Evolutionary conservation across 2,888 invertebrate species (phyloP).

Genomic region (Nomada fucata): DNA sequence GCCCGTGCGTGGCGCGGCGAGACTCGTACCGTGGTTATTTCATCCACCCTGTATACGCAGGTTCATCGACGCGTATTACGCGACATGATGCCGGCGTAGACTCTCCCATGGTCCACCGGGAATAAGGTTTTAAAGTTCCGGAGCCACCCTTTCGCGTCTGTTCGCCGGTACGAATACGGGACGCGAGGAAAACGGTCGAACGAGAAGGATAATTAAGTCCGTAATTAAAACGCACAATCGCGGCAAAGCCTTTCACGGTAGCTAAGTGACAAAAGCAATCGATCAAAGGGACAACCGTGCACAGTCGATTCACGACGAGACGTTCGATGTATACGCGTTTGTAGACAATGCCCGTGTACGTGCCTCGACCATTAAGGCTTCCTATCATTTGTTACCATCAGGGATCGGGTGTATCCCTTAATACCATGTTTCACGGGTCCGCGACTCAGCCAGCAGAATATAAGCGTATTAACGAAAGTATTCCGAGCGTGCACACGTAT

Average conservation of each 20-base stretch:
- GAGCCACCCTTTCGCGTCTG: conserved; percentile 30
- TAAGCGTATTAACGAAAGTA: conserved; percentile 80
- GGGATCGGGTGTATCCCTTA: conserved; percentile 76
- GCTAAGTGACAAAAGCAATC: conserved; percentile 83
- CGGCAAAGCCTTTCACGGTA: conserved; percentile 74
- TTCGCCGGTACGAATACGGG: background rate
- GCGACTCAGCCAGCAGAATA: conserved; percentile 75
- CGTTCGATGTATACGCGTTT: conserved; percentile 50
- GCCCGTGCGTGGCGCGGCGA: background rate
- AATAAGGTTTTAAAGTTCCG: conserved; percentile 75
- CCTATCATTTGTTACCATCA: conserved; percentile 82
- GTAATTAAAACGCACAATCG: conserved; percentile 77
- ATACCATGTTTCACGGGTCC: conserved; percentile 81
- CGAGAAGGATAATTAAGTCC: conserved; percentile 73
- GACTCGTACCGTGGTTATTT: conserved; percentile 6
- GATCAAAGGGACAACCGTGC: conserved; percentile 79
- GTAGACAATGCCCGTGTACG: conserved; percentile 47
- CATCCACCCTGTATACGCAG: conserved; percentile 60
- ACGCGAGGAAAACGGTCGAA: conserved; percentile 54
- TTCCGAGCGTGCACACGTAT: conserved; percentile 61
- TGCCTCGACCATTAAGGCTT: conserved; percentile 77
- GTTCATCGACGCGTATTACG: conserved; percentile 55
- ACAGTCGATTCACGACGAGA: conserved; percentile 70
- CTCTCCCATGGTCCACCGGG: conserved; percentile 65
- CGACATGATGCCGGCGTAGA: conserved; percentile 48